Percentiles rank a stretch among this genome's conserved stretches.
phyloP scores from a whole-genome alignment of 2,797 vertebrate genomes.

The Oryzias sinensis region DNA sequence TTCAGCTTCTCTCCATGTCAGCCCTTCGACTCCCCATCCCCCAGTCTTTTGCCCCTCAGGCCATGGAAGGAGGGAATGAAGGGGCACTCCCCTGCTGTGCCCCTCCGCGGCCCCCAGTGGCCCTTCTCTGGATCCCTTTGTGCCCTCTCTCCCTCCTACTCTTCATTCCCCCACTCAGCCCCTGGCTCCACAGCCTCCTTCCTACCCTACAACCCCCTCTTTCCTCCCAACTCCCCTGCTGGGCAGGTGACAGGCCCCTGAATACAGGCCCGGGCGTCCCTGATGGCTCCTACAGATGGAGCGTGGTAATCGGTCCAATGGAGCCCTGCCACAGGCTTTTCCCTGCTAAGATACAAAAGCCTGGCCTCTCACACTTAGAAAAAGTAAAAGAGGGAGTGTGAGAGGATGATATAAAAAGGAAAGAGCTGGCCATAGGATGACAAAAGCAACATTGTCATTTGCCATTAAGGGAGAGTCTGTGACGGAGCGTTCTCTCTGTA shows the following conservation, averaged over 20 bases:
- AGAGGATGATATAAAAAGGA: constrained; percentile 65
- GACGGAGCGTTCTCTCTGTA: constrained; percentile 81
- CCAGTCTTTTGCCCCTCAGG: constrained; percentile 68
- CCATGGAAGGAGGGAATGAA: constrained; percentile 73
- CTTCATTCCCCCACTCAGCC: constrained; percentile 77
- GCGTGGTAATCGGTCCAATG: constrained; percentile 99
- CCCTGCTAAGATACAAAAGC: constrained; percentile 89
- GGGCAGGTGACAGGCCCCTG: constrained; percentile 99
- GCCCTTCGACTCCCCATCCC: constrained; percentile 56
- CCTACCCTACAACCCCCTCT: constrained; percentile 69
- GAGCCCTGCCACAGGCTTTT: constrained; percentile 92
- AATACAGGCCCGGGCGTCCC: constrained; percentile 90
- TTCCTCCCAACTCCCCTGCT: constrained; percentile 85
- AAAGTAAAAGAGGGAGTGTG: constrained; percentile 52
- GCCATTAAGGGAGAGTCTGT: constrained; percentile 85
- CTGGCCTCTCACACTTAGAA: constrained; percentile 72
- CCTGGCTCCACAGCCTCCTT: constrained; percentile 73
- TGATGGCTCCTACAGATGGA: constrained; percentile 99
- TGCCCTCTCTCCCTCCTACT: constrained; percentile 67
- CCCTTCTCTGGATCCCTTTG: constrained; percentile 80
- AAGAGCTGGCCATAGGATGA: constrained; percentile 88
- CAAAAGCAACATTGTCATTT: constrained; percentile 96
- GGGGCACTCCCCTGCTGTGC: constrained; percentile 81
- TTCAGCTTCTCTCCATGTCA: constrained; percentile 62
- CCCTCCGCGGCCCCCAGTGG: constrained; percentile 87